Conservation (phyloP, 2,797 vertebrate species). For the Tiaroga cobitis region DNA sequence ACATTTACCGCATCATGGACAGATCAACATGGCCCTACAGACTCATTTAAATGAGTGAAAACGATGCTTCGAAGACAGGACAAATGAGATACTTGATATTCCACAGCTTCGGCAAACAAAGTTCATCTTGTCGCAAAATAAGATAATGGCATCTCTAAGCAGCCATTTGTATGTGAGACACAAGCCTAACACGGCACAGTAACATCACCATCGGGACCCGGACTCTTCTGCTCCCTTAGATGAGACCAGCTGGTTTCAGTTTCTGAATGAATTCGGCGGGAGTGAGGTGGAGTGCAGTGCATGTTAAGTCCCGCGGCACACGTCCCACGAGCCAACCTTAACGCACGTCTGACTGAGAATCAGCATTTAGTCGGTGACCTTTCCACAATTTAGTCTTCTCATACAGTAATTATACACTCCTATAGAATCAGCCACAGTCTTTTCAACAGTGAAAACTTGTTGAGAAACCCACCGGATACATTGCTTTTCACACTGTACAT, state of each 20-base stretch:
- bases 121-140: background rate
- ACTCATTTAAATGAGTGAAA: background rate
- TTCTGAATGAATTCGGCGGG: slow-evolving; percentile 16
- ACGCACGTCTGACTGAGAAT: slow-evolving; percentile 9
- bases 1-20: background rate
- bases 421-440: slow-evolving; percentile 19
- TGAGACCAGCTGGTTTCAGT: slow-evolving; percentile 9
- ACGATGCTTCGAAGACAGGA: slow-evolving; percentile 2
- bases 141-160: slow-evolving; percentile 19
- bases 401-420: slow-evolving; percentile 29
- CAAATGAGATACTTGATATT: slow-evolving; percentile 32
- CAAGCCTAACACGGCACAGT: background rate
- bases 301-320: slow-evolving; percentile 49
- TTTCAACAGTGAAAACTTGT: slow-evolving; percentile 12
- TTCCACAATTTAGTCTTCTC: background rate
- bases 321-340: slow-evolving; percentile 39
- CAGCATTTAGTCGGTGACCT: slow-evolving; percentile 4
- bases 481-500: background rate
- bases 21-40: background rate
- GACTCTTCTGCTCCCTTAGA: slow-evolving; percentile 13
- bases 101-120: slow-evolving; percentile 23
- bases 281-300: slow-evolving; percentile 46
- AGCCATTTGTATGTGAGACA: slow-evolving; percentile 24
- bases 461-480: background rate
- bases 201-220: slow-evolving; percentile 36